These are phyloP conservation scores for Anoplophora glabripennis DNA, from an alignment of 1,140 invertebrate genomes.

Conservation along the genomic window DNA sequence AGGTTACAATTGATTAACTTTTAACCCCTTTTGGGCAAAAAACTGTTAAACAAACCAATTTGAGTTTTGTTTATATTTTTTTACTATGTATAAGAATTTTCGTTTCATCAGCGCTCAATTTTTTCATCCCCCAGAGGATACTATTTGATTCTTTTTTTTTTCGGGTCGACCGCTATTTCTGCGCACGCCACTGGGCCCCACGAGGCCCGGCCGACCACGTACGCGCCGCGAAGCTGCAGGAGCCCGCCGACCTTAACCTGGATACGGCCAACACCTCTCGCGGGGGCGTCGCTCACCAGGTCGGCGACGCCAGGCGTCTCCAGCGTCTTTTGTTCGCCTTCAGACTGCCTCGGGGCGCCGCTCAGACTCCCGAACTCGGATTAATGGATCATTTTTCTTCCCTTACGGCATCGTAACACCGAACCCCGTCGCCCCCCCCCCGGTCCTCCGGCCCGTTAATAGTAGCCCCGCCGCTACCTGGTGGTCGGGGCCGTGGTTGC, in stretches of 20 bases:
- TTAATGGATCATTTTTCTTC: conserved; percentile 58
- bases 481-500: too few species aligned
- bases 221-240: neutral
- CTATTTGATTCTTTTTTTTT: too few species aligned
- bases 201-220: too few species aligned
- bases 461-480: too few species aligned
- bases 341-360: conserved; percentile 50
- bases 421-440: neutral
- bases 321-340: conserved; percentile 32
- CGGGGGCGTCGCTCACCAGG: conserved; percentile 16
- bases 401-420: conserved; percentile 14
- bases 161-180: neutral
- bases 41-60: too few species aligned
- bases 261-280: neutral
- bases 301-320: conserved; percentile 30
- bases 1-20: too few species aligned
- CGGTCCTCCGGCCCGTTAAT: neutral
- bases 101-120: too few species aligned
- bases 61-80: too few species aligned
- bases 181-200: neutral
- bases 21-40: too few species aligned
- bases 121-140: too few species aligned
- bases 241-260: conserved; percentile 14
- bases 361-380: conserved; percentile 57
- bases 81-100: too few species aligned